phyloP scores from a whole-genome alignment of 2,797 vertebrate species.

The Tarsius wallacei region DNA sequence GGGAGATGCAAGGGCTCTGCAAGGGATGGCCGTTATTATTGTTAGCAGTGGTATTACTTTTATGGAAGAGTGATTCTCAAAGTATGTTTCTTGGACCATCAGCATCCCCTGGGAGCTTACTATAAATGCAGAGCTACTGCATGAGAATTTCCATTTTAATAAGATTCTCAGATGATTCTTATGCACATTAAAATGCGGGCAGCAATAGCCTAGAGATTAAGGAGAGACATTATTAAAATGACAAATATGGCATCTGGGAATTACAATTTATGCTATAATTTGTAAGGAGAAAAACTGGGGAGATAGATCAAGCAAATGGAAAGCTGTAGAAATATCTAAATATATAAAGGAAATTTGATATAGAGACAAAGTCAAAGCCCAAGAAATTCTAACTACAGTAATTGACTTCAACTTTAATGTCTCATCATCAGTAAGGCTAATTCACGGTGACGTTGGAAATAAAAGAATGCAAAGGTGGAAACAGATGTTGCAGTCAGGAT shows the following conservation, averaged over 20 bases:
- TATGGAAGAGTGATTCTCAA: neutral
- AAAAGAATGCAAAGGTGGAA: neutral
- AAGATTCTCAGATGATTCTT: neutral
- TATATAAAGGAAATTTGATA: neutral
- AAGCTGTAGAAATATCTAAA: conserved; percentile 42
- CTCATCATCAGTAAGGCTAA: neutral
- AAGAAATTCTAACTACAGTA: neutral
- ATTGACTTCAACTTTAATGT: neutral
- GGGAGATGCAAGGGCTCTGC: neutral
- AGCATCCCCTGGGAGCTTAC: neutral
- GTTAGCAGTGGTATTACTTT: neutral
- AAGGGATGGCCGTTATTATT: neutral
- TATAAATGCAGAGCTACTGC: neutral
- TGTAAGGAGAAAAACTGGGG: neutral
- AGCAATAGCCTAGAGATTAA: neutral
- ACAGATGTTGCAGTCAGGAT: neutral
- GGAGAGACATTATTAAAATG: conserved; percentile 31
- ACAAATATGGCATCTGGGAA: neutral
- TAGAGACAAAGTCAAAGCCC: neutral
- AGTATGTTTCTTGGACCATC: neutral
- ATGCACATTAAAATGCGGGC: neutral
- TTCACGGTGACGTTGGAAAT: neutral
- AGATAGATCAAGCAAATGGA: neutral
- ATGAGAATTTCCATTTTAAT: neutral
- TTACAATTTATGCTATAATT: neutral